Evolutionary conservation across 2,888 invertebrate genomes (phyloP).

Genomic region (Aquatica leii): DNA sequence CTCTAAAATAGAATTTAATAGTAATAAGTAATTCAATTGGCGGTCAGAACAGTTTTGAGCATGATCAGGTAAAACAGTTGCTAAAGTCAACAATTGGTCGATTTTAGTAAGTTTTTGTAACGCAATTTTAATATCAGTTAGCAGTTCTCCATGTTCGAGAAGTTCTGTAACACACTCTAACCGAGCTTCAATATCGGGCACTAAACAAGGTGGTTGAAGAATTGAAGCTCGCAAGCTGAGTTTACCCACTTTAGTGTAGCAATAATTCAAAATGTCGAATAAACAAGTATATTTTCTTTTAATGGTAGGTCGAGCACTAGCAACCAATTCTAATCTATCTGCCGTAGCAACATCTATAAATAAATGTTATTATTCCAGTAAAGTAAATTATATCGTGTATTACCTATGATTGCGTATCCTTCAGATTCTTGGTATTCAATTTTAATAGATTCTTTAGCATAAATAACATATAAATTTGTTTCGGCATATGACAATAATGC

Average conservation of each 20-base stretch:
- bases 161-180: slow-evolving; percentile 82
- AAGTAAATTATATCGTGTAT: not conserved
- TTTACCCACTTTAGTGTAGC: slow-evolving; percentile 77
- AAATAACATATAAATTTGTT: slow-evolving; percentile 77
- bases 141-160: slow-evolving; percentile 70
- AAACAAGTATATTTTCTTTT: slow-evolving; percentile 64
- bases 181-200: slow-evolving; percentile 71
- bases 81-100: slow-evolving; percentile 77
- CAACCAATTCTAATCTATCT: slow-evolving; percentile 76
- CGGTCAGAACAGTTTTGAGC: slow-evolving; percentile 70
- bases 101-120: slow-evolving; percentile 76
- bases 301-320: slow-evolving; percentile 62
- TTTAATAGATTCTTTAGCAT: slow-evolving; percentile 78
- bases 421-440: slow-evolving; percentile 84
- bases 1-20: slow-evolving; percentile 80
- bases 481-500: slow-evolving; percentile 88
- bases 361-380: too few species aligned
- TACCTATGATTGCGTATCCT: slow-evolving; percentile 85
- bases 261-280: slow-evolving; percentile 73
- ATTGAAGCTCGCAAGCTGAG: slow-evolving; percentile 82
- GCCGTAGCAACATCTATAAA: slow-evolving; percentile 81
- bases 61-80: slow-evolving; percentile 62
- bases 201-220: slow-evolving; percentile 78
- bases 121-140: slow-evolving; percentile 66
- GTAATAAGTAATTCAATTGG: slow-evolving; percentile 79